Evolutionary conservation across 2,888 invertebrate species (phyloP).

Genomic region (Melipona beecheii): DNA sequence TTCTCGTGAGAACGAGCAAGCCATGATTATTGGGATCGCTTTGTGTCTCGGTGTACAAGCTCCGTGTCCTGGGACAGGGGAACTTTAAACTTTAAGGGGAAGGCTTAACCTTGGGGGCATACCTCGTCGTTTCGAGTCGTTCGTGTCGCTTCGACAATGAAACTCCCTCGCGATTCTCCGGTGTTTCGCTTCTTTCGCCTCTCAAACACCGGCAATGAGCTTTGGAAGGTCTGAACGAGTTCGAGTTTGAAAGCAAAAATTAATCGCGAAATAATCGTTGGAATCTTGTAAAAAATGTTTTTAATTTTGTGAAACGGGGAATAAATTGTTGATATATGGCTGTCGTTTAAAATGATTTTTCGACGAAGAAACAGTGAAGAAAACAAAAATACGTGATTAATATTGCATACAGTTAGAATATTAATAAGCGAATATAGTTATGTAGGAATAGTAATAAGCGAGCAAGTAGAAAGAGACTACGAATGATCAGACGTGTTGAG

Average conservation of each 20-base stretch:
- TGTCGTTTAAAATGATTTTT: not conserved
- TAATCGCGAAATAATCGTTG: not conserved
- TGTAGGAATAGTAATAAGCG: no score
- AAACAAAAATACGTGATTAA: no score
- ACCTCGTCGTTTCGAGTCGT: not conserved
- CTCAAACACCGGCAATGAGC: not conserved
- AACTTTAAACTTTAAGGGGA: slow-evolving; percentile 22
- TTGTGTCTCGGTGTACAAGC: not conserved
- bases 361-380: not conserved
- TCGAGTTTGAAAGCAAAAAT: not conserved
- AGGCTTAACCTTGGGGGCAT: slow-evolving; percentile 24
- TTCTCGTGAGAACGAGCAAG: slow-evolving; percentile 30
- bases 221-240: not conserved
- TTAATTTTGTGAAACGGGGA: not conserved
- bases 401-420: no score
- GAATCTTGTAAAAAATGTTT: not conserved
- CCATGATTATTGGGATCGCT: slow-evolving; percentile 40
- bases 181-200: not conserved
- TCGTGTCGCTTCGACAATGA: slow-evolving; percentile 12
- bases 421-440: no score
- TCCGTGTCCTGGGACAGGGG: slow-evolving; percentile 12
- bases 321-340: not conserved
- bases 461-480: not conserved
- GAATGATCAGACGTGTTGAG: not conserved
- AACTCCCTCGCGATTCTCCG: slow-evolving; percentile 12